These are phyloP conservation scores for Parambassis ranga DNA, from an alignment of 2,797 vertebrate species.

Conservation along the genomic window DNA sequence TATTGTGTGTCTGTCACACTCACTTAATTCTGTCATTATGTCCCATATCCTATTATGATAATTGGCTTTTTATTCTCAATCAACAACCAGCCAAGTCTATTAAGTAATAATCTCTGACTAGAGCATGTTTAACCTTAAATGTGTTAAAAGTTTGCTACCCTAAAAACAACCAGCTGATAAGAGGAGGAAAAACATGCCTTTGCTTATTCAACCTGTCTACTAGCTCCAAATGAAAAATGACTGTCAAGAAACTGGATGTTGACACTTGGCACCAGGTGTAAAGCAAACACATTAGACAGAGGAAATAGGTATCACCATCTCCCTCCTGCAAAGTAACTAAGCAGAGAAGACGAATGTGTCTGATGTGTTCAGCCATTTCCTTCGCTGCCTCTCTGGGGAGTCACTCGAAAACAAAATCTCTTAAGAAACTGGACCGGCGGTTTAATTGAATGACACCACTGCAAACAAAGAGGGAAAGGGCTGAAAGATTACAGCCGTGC, in stretches of 20 bases:
- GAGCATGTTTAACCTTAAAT: constrained; percentile 69
- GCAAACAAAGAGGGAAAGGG: constrained; percentile 30
- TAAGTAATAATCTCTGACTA: constrained; percentile 76
- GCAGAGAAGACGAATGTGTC: constrained; percentile 61
- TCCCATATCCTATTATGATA: constrained; percentile 80
- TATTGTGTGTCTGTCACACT: constrained; percentile 80
- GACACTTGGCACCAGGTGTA: constrained; percentile 59
- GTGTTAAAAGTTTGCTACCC: constrained; percentile 44
- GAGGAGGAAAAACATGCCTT: constrained; percentile 2
- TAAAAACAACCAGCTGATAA: constrained; percentile 33
- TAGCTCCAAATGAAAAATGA: constrained; percentile 63
- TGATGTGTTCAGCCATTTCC: constrained; percentile 64
- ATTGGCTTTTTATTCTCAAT: constrained; percentile 79
- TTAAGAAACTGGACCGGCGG: constrained; percentile 27
- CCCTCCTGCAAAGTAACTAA: constrained; percentile 61
- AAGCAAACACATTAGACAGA: constrained; percentile 67
- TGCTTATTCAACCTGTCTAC: constrained; percentile 26
- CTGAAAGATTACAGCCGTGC: constrained; percentile 12
- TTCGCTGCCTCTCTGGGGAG: constrained; percentile 49
- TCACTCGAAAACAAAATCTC: constrained; percentile 45
- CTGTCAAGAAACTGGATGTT: constrained; percentile 58
- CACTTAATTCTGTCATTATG: constrained; percentile 79
- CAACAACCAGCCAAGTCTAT: constrained; percentile 75
- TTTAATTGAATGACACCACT: constrained; percentile 56
- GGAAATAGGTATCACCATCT: constrained; percentile 65